phyloP scores from a whole-genome alignment of 1,140 invertebrate genomes.

The Ceratosolen fusciceps region DNA sequence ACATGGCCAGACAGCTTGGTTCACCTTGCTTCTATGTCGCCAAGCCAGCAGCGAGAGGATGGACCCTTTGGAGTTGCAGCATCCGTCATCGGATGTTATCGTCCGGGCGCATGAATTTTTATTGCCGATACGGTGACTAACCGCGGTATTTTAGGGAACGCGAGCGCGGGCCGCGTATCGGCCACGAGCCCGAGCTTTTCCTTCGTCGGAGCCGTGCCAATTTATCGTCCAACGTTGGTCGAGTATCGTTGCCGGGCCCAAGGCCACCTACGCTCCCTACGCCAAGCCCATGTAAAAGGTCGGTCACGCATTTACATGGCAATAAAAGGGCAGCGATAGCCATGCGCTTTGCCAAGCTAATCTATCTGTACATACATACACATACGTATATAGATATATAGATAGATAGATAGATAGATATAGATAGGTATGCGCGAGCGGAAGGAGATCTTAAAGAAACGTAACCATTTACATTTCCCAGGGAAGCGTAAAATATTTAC shows the following conservation, averaged over 20 bases:
- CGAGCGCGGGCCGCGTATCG: not conserved
- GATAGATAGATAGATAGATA: no score
- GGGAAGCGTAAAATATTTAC: constrained; percentile 6
- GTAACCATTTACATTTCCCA: constrained; percentile 5
- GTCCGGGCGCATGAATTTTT: no score
- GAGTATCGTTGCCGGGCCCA: not conserved
- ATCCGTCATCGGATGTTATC: no score
- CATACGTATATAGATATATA: no score
- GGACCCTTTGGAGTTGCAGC: no score
- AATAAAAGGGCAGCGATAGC: not conserved
- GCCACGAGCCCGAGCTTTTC: not conserved
- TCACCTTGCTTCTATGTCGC: no score
- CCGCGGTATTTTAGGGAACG: no score
- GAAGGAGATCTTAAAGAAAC: not conserved
- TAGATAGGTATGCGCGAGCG: not conserved
- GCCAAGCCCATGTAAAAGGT: not conserved
- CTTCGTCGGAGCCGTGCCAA: not conserved
- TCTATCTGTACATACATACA: no score
- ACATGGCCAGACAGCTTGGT: no score
- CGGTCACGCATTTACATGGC: not conserved
- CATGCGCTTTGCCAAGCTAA: not conserved
- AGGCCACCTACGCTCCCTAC: not conserved
- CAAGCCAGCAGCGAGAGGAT: no score
- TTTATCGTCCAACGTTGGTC: not conserved
- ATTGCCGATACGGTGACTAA: no score